Evolutionary conservation across 2,888 invertebrate genomes (phyloP), one percentile per base, ranked within the genome.

Genomic region (Tuberolachnus salignus): DNA sequence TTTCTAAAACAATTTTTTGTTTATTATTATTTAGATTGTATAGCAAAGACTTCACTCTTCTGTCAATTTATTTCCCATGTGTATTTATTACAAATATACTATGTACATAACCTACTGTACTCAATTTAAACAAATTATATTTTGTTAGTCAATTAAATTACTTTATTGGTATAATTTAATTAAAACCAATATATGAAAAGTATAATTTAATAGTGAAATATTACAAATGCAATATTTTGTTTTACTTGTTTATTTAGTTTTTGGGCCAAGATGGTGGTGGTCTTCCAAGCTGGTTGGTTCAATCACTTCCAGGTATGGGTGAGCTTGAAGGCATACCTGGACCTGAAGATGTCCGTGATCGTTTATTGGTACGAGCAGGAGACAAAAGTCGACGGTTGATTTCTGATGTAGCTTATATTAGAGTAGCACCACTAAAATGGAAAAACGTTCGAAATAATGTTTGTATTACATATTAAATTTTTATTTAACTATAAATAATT

Each of bases 241-340:
- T 21, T 21, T 55, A 55, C 21, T 44, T 46, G 10, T 53, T 61
- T 57, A 0, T 67, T 51, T 51, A 78, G 78, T 78, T 78, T 78
- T 34, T 78, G 57, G 78, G 78, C 42, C 78, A 78, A 78, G 78
- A 78, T 69, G 78, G 78, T 59, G 78, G 78, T 67, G 78, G 78
- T 34, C 78, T 78, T 51, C 78, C 78, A 51, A 78, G 78, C 59
- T 78, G 78, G 78, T 44, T 78, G 69, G 78, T 78, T 34, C 34
- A 34, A 34, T 34, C 34, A 34, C 34, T 34, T 34, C 67, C 69
- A 61, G 51, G 59, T 51, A 51, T 51, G 0, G 69, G 42, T 69
- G 78, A 78, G 8, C 69, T 78, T 49, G 67, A 78, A 61, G 78
- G 78, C 16, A 78, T 78, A 59, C 78, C 78, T 42, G 78, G 78